These are phyloP conservation scores for Indicator maculatus DNA, from an alignment of 2,113 vertebrate species.

Conservation along the genomic window DNA sequence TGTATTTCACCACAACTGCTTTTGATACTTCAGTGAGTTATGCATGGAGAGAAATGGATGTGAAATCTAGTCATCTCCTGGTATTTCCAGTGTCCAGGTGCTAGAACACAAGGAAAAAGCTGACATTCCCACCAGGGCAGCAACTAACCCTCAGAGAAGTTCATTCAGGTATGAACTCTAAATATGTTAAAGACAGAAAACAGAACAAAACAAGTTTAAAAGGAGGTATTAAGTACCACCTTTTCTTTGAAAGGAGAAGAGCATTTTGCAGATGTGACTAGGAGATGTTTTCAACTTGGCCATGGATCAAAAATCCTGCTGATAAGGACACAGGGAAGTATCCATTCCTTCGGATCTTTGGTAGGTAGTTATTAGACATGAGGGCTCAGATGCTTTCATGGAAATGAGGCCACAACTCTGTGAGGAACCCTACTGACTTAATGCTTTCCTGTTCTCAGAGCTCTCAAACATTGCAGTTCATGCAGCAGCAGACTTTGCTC, in stretches of 20 bases:
- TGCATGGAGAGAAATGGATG: not conserved
- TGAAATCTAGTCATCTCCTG: not conserved
- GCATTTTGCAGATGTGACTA: not conserved
- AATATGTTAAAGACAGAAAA: not conserved
- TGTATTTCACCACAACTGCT: not conserved
- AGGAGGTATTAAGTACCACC: not conserved
- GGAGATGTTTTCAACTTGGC: not conserved
- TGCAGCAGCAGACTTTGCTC: not conserved
- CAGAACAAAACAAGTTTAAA: not conserved
- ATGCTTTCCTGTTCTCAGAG: not conserved
- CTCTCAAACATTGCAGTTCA: not conserved
- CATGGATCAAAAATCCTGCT: not conserved
- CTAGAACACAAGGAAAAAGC: not conserved
- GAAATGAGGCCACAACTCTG: not conserved
- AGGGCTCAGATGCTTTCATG: not conserved
- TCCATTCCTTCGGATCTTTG: not conserved
- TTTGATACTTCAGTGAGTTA: not conserved
- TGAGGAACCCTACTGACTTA: not conserved
- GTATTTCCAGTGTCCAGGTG: not conserved
- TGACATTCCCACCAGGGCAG: not conserved
- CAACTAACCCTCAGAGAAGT: not conserved
- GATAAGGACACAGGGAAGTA: not conserved
- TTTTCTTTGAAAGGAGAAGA: not conserved
- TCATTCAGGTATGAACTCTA: not conserved
- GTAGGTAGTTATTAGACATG: not conserved